Evolutionary conservation across 2,797 vertebrate species (phyloP).

Genomic region (Anolis apletophallus): DNA sequence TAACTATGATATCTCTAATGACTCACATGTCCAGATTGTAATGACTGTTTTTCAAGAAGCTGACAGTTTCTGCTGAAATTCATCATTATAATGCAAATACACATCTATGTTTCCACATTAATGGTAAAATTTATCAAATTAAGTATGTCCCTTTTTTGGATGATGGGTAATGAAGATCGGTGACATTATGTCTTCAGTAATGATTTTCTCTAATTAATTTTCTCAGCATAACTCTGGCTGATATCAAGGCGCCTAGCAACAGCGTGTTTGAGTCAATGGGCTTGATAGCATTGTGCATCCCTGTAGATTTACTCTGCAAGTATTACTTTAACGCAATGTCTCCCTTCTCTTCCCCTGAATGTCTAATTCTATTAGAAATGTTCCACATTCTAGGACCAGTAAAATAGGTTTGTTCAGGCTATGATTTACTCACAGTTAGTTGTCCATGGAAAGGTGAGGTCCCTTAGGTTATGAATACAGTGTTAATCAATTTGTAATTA

Average conservation of each 20-base stretch:
- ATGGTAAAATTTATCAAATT: conserved; percentile 58
- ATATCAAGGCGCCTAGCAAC: conserved; percentile 64
- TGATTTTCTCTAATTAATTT: conserved; percentile 70
- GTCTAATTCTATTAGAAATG: conserved; percentile 31
- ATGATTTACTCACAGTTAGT: conserved; percentile 27
- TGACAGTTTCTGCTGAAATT: conserved; percentile 43
- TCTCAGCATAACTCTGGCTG: conserved; percentile 53
- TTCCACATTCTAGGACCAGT: conserved; percentile 25
- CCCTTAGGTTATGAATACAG: conserved; percentile 42
- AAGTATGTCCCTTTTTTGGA: conserved; percentile 23
- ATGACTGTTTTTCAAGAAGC: conserved; percentile 24
- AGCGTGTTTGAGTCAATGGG: conserved; percentile 42
- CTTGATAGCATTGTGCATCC: conserved; percentile 33
- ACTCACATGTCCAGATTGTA: conserved; percentile 36
- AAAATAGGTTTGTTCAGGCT: conserved; percentile 28
- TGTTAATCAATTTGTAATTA: conserved; percentile 53
- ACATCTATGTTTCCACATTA: conserved; percentile 51
- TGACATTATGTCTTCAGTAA: conserved; percentile 60
- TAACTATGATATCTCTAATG: conserved; percentile 51
- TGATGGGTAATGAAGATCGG: conserved; percentile 57
- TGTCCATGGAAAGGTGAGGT: conserved; percentile 48
- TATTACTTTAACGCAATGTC: conserved; percentile 11
- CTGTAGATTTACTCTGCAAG: conserved; percentile 43
- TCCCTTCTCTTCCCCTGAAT: conserved; percentile 22
- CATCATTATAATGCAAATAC: conserved; percentile 50